Percentiles rank a stretch among this genome's conserved stretches.
Conservation (phyloP, 2,113 vertebrate genomes). For the Tachycineta bicolor region DNA sequence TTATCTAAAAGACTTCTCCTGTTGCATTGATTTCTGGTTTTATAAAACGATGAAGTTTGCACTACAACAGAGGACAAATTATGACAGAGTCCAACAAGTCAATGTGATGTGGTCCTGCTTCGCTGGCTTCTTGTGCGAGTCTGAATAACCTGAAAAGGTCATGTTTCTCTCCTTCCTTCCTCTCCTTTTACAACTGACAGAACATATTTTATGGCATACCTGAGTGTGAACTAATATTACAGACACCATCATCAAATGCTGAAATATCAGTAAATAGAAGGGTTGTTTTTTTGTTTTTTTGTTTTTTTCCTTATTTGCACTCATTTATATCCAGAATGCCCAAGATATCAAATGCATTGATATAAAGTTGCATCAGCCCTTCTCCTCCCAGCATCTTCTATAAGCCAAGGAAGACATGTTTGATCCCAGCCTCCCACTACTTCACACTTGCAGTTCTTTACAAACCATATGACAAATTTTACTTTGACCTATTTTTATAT, state of each 20-base stretch:
- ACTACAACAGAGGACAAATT: not conserved
- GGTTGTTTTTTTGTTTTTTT: accelerated
- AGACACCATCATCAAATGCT: not conserved
- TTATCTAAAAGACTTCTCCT: not conserved
- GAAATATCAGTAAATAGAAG: not conserved
- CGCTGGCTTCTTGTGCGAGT: not conserved
- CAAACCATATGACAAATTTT: not conserved
- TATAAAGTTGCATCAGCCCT: not conserved
- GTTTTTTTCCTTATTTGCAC: not conserved
- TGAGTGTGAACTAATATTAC: not conserved
- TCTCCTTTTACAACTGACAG: not conserved
- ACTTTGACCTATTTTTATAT: not conserved
- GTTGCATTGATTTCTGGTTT: not conserved
- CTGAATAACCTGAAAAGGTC: not conserved
- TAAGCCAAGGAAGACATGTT: not conserved
- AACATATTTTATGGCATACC: not conserved
- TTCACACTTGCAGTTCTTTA: not conserved
- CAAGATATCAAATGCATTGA: not conserved
- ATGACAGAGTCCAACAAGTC: not conserved
- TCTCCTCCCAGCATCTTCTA: not conserved
- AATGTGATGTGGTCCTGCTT: not conserved
- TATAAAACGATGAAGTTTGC: not conserved
- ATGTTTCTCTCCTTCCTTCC: not conserved
- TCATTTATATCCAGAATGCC: not conserved
- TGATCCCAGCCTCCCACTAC: not conserved